Evolutionary conservation across 2,113 vertebrate species (phyloP), one percentile per base, ranked within the genome.

Genomic region (Orientallactaga bullata): DNA sequence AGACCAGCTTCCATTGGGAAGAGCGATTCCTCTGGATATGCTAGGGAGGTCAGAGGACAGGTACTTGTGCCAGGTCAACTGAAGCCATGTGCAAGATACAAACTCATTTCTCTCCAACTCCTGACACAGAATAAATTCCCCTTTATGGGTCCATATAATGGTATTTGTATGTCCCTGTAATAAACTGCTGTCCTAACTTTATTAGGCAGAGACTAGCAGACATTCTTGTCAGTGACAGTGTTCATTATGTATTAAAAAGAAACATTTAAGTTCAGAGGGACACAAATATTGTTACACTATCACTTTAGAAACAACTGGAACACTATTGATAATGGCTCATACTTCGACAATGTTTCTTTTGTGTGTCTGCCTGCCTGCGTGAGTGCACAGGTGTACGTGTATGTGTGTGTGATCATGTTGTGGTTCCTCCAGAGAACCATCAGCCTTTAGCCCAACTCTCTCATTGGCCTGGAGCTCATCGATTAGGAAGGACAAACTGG

Each of bases 81-180:
- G 60, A 71, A 24, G 37, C 35, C 21, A 81, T 85, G 39, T 80
- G 21, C 20, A 84, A 90, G 51, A 71, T 23, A 24, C 30, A 85
- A 95, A 66, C 26, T 73, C 51, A 81, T 78, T 81, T 85, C 35
- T 6, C 47, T 13, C 58, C 37, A 51, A 89, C 16, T 71, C 81
- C 87, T 55, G 37, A 76, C 60, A 78, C 9, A 78, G 61, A 91
- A 85, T 80, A 63, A 63, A 24, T n/a, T 66, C 51, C 88, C 79
- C 30, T 11, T 65, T 71, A 91, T 6, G 61, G n/a, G 37, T 58
- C 61, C 32, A 58, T 13, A 77, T 73, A 77, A 16, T 7, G 55
- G 55, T 55, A 55, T 55, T 11, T 55, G 55, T 55, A 16, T 55
- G 55, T 55, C 15, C 55, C 55, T 55, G 55, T 55, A 55, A 55